A percentile compares a stretch with the other conserved stretches of the same genome.
phyloP scores from a whole-genome alignment of 2,888 invertebrate genomes.

The Ametastegia equiseti region DNA sequence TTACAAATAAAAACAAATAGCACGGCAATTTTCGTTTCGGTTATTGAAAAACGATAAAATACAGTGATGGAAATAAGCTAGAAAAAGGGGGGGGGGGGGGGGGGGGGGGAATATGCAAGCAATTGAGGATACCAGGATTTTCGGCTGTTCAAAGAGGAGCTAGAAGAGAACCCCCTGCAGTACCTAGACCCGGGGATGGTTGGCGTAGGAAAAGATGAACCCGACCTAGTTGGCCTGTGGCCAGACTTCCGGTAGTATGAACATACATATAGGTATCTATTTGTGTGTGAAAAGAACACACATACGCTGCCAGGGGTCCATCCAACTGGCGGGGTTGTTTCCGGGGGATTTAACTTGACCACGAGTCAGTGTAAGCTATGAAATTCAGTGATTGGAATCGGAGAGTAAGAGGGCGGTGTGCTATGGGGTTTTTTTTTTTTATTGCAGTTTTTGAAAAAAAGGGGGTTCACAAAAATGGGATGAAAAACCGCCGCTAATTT shows the following conservation, averaged over 20 bases:
- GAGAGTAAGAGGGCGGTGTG: background rate
- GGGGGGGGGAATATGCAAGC: background rate
- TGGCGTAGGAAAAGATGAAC: constrained; percentile 59
- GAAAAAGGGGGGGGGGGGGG: background rate
- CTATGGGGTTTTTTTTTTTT: background rate
- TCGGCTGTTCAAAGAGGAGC: constrained; percentile 13
- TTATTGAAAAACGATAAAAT: constrained; percentile 18
- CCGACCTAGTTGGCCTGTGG: constrained; percentile 63
- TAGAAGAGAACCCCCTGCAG: background rate
- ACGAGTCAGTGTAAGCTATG: background rate
- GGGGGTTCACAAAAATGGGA: background rate
- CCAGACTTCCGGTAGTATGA: too few relatives aligned
- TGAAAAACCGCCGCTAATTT: too few relatives aligned
- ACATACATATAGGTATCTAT: background rate
- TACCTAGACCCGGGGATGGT: background rate
- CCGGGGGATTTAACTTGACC: constrained; percentile 8
- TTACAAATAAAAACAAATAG: too few relatives aligned
- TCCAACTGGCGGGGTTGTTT: background rate
- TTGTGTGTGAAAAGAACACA: background rate
- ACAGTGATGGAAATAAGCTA: background rate
- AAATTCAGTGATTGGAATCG: constrained; percentile 4
- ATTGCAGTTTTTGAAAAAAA: background rate
- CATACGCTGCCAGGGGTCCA: too few relatives aligned
- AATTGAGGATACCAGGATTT: background rate
- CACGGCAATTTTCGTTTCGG: background rate